Percentiles rank a stretch among this genome's conserved stretches.
Evolutionary conservation across 1,140 invertebrate species (phyloP).

Genomic region (Pseudobourletiella spinata): DNA sequence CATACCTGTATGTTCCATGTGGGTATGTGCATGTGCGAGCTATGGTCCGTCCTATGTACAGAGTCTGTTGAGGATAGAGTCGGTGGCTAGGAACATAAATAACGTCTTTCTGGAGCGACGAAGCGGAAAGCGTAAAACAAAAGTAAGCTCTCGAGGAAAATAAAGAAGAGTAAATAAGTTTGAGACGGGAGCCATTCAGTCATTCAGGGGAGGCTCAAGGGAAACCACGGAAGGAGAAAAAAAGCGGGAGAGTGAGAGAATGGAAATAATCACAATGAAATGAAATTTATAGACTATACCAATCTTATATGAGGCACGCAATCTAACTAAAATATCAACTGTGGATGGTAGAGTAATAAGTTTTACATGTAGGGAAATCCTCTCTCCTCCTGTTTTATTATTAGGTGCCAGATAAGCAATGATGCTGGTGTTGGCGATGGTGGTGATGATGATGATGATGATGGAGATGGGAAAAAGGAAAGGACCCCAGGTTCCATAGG

Average conservation of each 20-base stretch:
- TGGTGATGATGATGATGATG: too few relatives aligned
- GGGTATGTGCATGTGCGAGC: not conserved
- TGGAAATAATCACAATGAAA: slow-evolving; percentile 5
- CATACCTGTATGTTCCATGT: not conserved
- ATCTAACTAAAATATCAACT: too few relatives aligned
- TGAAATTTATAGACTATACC: slow-evolving; percentile 4
- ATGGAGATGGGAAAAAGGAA: too few relatives aligned
- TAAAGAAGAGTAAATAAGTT: slow-evolving; percentile 13
- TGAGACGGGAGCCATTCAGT: slow-evolving; percentile 6
- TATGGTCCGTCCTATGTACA: not conserved
- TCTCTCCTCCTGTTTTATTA: too few relatives aligned
- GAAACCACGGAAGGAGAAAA: not conserved
- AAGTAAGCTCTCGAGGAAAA: slow-evolving; percentile 10
- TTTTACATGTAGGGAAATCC: too few relatives aligned
- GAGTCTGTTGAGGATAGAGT: not conserved
- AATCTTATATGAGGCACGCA: not conserved
- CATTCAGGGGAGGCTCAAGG: not conserved
- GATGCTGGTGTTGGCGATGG: too few relatives aligned
- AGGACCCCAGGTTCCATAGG: too few relatives aligned
- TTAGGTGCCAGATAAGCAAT: too few relatives aligned
- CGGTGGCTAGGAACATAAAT: not conserved
- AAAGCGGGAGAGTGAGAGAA: not conserved
- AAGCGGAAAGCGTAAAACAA: slow-evolving; percentile 13
- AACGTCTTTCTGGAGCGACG: slow-evolving; percentile 4
- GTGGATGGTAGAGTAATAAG: too few relatives aligned